Evolutionary conservation across 2,113 vertebrate species (phyloP), one percentile per base, ranked within the genome.

Genomic region (Accipiter cooperii): DNA sequence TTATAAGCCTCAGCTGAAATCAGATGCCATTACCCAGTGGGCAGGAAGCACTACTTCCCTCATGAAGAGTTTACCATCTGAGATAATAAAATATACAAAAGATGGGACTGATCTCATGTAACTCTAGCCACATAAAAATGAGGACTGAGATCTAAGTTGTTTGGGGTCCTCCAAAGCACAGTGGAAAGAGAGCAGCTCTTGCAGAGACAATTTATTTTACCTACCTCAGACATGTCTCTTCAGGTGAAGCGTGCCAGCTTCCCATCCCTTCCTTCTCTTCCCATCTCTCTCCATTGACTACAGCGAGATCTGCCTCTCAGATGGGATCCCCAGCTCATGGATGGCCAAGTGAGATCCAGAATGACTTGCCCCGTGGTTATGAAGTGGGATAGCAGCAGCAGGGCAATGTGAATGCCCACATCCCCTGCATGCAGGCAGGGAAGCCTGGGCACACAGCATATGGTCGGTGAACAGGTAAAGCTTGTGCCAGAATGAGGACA

Each of bases 331-430:
- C 8, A 65, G 0, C 10, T 68, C 36, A 38, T 19, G 24, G 40
- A 33, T 49, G 31, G 10, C 26, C 60, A 90, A 70, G 24, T 3
- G 20, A 66, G 42, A 58, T 28, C 24, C n/a, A 40, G 69, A 65
- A 61, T 21, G 3, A 33, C 19, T 46, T n/a, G 2, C 7, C 38
- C 16, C 16, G 2, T 31, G 18, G 4, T 36, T 78, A 44, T 34
- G 55, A 44, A 46, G 16, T 7, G 6, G 11, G 13, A 21, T 49
- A 73, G 28, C 42, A 88, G 36, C 29, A 65, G 38, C 24, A 12
- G 17, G 7, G 24, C 1, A 1, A 8, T 7, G 24, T 0, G 1
- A 80, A 80, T 18, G 8, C 8, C 54, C 16, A 4, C 3, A 0
- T 68, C 33, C 28, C 49, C 20, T 71, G 14, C 0, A 0, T 40